phyloP scores from a whole-genome alignment of 2,888 invertebrate genomes.

The Crossocerus cetratus region DNA sequence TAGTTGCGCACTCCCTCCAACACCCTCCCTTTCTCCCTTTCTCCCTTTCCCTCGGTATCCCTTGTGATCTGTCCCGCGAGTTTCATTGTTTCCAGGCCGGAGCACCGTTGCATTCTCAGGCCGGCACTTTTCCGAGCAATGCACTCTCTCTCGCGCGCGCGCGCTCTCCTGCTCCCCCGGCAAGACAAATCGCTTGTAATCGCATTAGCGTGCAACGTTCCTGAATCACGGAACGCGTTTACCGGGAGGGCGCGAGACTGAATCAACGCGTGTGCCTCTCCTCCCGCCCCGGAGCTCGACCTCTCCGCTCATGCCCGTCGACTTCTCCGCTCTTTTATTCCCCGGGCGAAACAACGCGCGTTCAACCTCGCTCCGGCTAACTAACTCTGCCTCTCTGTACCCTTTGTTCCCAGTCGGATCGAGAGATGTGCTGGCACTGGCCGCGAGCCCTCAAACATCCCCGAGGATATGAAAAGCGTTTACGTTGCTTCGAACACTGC shows the following conservation, averaged over 20 bases:
- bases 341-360: too few relatives aligned
- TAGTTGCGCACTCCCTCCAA: not conserved
- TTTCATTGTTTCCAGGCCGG: conserved; percentile 34
- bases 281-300: not conserved
- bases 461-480: too few relatives aligned
- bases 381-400: too few relatives aligned
- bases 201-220: conserved; percentile 15
- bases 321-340: too few relatives aligned
- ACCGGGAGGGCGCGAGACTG: too few relatives aligned
- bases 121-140: not conserved
- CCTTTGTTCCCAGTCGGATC: too few relatives aligned
- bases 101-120: conserved; percentile 24
- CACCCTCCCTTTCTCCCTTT: not conserved
- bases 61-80: not conserved
- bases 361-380: too few relatives aligned
- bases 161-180: conserved; percentile 17
- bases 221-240: too few relatives aligned
- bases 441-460: too few relatives aligned
- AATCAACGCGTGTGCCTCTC: not conserved
- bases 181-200: conserved; percentile 35
- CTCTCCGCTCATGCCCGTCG: too few relatives aligned
- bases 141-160: too few relatives aligned
- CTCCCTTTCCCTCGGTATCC: conserved; percentile 4
- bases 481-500: not conserved
- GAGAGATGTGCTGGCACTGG: too few relatives aligned